Conservation (phyloP, 1,140 invertebrate species). For the Cepaea nemoralis region DNA sequence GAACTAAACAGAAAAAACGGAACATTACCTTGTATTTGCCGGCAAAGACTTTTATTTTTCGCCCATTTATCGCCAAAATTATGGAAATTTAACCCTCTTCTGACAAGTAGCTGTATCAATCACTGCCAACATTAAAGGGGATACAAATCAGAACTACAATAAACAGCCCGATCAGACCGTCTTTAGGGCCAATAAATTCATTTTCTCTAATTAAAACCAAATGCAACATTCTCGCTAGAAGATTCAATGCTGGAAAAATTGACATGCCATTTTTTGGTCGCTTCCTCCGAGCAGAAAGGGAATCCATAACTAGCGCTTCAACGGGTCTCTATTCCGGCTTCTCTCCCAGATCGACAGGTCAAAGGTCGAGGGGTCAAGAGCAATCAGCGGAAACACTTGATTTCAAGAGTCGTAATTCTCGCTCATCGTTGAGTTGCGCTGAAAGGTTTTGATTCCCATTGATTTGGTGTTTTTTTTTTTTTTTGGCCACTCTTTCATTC, state of each 20-base stretch:
- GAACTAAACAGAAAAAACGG: too few relatives aligned
- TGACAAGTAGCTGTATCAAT: not conserved
- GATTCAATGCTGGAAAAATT: slow-evolving; percentile 7
- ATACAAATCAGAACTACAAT: not conserved
- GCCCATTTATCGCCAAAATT: not conserved
- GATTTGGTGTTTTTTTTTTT: not conserved
- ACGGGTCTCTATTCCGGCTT: not conserved
- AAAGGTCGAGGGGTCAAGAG: slow-evolving; percentile 26
- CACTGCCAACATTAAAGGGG: not conserved
- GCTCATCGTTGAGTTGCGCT: not conserved
- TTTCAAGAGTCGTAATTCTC: slow-evolving; percentile 16
- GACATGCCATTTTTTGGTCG: not conserved
- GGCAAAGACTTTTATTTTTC: not conserved
- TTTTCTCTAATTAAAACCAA: slow-evolving; percentile 10
- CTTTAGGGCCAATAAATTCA: slow-evolving; percentile 3
- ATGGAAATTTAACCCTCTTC: not conserved
- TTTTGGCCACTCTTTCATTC: not conserved
- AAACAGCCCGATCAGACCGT: not conserved
- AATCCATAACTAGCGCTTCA: not conserved
- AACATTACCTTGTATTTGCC: not conserved
- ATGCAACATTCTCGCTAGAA: not conserved
- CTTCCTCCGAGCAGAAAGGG: not conserved
- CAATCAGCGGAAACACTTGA: slow-evolving; percentile 19
- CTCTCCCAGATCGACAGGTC: slow-evolving; percentile 1
- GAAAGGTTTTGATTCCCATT: not conserved